Conservation (phyloP, 2,888 invertebrate genomes). For the Hydriomena furcata region DNA sequence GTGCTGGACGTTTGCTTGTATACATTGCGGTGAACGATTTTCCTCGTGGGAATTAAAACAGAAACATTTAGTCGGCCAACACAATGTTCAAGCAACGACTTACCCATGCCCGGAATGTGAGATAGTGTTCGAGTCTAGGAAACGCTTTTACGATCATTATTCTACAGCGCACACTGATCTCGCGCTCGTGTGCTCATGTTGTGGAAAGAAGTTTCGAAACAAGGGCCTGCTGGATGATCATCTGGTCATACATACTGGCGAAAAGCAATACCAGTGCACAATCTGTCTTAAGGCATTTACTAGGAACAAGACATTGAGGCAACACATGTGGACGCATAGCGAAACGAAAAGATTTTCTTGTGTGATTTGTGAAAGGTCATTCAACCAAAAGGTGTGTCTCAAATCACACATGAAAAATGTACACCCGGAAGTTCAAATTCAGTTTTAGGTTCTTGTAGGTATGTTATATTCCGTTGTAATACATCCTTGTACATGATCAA, state of each 20-base stretch:
- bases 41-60: slow-evolving; percentile 67
- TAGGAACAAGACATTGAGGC: slow-evolving; percentile 68
- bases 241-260: slow-evolving; percentile 73
- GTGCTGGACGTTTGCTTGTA: slow-evolving; percentile 64
- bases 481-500: too few species aligned
- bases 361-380: slow-evolving; percentile 61
- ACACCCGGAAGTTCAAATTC: slow-evolving; percentile 51
- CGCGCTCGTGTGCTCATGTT: slow-evolving; percentile 56
- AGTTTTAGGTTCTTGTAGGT: not conserved
- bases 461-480: too few species aligned
- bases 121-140: slow-evolving; percentile 51
- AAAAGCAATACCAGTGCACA: slow-evolving; percentile 68
- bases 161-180: slow-evolving; percentile 61
- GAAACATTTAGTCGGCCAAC: slow-evolving; percentile 55
- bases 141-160: slow-evolving; percentile 62
- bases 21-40: slow-evolving; percentile 64
- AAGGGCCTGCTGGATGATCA: slow-evolving; percentile 65
- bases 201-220: slow-evolving; percentile 58
- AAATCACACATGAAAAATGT: slow-evolving; percentile 60
- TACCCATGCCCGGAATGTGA: slow-evolving; percentile 66
- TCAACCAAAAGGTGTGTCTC: slow-evolving; percentile 69
- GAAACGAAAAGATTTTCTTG: slow-evolving; percentile 64
- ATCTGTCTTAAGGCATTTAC: slow-evolving; percentile 77
- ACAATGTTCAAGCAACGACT: slow-evolving; percentile 48
- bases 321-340: slow-evolving; percentile 72